phyloP scores from a whole-genome alignment of 2,797 vertebrate species.

The Myotis vivesi region DNA sequence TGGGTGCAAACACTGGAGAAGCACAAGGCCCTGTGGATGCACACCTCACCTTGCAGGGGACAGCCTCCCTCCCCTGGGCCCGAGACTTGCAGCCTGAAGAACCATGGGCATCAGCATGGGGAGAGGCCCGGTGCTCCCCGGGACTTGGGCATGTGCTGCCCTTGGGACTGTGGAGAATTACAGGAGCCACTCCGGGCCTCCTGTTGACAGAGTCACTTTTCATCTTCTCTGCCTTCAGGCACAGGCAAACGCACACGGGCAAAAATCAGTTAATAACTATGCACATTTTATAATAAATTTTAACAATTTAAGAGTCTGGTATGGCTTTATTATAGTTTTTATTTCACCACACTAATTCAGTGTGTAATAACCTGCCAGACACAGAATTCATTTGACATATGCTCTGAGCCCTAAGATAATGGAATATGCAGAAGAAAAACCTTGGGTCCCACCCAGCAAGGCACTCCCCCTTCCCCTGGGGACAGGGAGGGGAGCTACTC shows the following conservation, averaged over 20 bases:
- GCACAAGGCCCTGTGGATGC: accelerated
- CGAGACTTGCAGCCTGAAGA: background rate
- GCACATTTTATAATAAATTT: slow-evolving; percentile 65
- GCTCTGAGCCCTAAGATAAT: slow-evolving; percentile 69
- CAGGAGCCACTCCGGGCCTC: background rate
- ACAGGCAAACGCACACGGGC: background rate
- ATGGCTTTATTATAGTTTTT: slow-evolving; percentile 76
- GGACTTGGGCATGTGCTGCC: slow-evolving; percentile 27
- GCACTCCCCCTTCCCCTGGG: background rate
- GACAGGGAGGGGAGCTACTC: background rate
- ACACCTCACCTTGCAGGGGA: accelerated
- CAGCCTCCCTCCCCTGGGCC: background rate
- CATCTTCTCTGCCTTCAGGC: background rate
- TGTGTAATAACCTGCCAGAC: slow-evolving; percentile 76
- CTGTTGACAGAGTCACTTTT: slow-evolving; percentile 44
- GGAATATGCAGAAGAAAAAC: slow-evolving; percentile 53
- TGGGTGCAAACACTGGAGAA: no score
- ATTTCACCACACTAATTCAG: slow-evolving; percentile 82
- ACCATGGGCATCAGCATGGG: background rate
- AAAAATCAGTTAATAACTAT: slow-evolving; percentile 54
- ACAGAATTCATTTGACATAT: slow-evolving; percentile 74
- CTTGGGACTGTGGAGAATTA: slow-evolving; percentile 54
- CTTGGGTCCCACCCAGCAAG: background rate
- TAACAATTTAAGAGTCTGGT: slow-evolving; percentile 69
- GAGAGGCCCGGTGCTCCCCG: background rate